Percentiles rank a stretch among this genome's conserved stretches.
Conservation (phyloP, 2,888 invertebrate species). For the Tenthredo mesomela region DNA sequence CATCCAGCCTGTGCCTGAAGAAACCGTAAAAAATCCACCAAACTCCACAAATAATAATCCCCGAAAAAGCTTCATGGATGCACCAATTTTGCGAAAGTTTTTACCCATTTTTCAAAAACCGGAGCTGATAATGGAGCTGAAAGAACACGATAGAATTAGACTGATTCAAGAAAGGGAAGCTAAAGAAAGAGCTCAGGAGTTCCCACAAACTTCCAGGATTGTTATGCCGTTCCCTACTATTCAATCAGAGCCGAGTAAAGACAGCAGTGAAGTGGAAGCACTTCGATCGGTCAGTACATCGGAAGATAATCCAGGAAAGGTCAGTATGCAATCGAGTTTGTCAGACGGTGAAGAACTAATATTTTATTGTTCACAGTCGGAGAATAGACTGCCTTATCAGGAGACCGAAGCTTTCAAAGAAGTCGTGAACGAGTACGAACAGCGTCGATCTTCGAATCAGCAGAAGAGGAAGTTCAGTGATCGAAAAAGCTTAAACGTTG, state of each 20-base stretch:
- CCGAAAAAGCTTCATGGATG: slow-evolving; percentile 11
- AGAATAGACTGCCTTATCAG: slow-evolving; percentile 63
- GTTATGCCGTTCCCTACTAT: not conserved
- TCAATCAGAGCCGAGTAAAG: not conserved
- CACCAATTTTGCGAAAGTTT: slow-evolving; percentile 63
- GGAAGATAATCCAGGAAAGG: slow-evolving; percentile 9
- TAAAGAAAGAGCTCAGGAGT: slow-evolving; percentile 5
- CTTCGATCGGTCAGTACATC: not conserved
- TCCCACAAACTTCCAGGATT: not conserved
- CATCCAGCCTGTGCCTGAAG: not conserved
- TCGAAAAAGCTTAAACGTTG: slow-evolving; percentile 54
- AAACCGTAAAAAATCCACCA: not conserved
- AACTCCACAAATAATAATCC: not conserved
- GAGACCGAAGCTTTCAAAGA: slow-evolving; percentile 63
- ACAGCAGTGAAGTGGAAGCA: not conserved
- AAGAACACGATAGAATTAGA: slow-evolving; percentile 64
- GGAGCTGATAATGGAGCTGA: slow-evolving; percentile 64
- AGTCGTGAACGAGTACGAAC: slow-evolving; percentile 61
- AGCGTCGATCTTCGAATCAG: not conserved
- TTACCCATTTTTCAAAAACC: slow-evolving; percentile 63
- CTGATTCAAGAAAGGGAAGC: slow-evolving; percentile 61
- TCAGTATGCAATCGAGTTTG: not conserved
- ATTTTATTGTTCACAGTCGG: slow-evolving; percentile 51
- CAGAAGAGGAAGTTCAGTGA: slow-evolving; percentile 20
- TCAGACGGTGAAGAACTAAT: too few relatives aligned